A percentile compares a stretch with the other conserved stretches of the same genome.
These are phyloP conservation scores for Cisticola juncidis DNA, from an alignment of 2,113 vertebrate species.

Conservation along the genomic window DNA sequence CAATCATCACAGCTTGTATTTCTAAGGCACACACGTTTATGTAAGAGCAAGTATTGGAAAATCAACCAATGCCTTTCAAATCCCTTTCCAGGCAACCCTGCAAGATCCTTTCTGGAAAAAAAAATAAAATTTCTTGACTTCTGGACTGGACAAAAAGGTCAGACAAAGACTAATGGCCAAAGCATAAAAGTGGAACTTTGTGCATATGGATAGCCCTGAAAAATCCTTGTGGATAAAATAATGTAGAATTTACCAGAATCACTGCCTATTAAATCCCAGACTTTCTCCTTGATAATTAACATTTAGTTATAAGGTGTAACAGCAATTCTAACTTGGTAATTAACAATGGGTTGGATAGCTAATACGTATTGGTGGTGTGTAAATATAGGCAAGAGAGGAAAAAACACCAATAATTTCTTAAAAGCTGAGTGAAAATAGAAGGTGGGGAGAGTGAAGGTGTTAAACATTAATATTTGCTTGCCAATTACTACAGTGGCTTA, in stretches of 20 bases:
- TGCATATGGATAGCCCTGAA: neutral
- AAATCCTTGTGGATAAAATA: neutral
- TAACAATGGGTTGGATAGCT: neutral
- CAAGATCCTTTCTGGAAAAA: neutral
- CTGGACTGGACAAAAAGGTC: neutral
- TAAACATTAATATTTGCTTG: neutral
- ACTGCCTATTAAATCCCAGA: neutral
- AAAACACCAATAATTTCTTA: neutral
- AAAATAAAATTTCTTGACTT: neutral
- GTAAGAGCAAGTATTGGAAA: neutral
- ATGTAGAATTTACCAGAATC: neutral
- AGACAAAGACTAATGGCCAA: neutral
- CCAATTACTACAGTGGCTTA: neutral
- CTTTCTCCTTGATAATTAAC: neutral
- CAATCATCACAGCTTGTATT: neutral
- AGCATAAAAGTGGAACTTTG: neutral
- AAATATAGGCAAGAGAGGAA: neutral
- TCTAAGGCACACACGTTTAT: neutral
- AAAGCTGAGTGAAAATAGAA: neutral
- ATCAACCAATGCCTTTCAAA: neutral
- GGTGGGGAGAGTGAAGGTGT: neutral
- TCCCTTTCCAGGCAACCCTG: neutral
- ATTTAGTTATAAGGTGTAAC: neutral
- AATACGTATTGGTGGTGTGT: neutral
- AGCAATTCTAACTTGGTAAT: neutral